phyloP scores from a whole-genome alignment of 53 echinoderm and acorn worm genomes.

The Holothuria scabra region DNA sequence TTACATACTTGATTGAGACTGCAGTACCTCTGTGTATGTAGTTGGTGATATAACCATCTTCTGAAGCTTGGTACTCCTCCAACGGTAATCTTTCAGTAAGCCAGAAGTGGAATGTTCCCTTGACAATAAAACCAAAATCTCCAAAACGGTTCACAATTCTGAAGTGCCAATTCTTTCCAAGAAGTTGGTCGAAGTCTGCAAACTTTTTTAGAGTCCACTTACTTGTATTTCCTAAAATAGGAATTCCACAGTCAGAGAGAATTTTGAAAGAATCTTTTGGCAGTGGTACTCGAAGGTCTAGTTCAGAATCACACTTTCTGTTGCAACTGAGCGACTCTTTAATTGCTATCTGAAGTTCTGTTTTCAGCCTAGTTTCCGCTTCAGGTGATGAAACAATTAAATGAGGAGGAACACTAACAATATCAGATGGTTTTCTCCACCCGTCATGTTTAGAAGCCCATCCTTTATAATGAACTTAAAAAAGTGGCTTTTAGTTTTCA shows the following conservation, averaged over 20 bases:
- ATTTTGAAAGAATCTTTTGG: too few relatives aligned
- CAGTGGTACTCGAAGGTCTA: too few relatives aligned
- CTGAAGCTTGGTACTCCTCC: neutral
- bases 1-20: neutral
- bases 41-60: neutral
- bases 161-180: constrained; percentile 2
- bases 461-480: too few relatives aligned
- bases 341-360: neutral
- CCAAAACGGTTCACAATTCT: constrained; percentile 16
- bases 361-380: constrained; percentile 10
- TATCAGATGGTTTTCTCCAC: too few relatives aligned
- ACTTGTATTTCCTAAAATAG: too few relatives aligned
- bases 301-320: too few relatives aligned
- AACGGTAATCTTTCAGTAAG: neutral
- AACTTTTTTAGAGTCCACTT: too few relatives aligned
- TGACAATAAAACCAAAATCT: neutral
- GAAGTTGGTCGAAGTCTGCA: too few relatives aligned
- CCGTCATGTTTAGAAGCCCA: too few relatives aligned
- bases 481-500: too few relatives aligned
- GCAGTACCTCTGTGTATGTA: constrained; percentile 8
- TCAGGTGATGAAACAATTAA: constrained; percentile 8
- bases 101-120: constrained; percentile 4
- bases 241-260: too few relatives aligned
- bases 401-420: neutral
- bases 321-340: too few relatives aligned